phyloP scores from a whole-genome alignment of 2,888 invertebrate genomes.

The Dichetophora obliterata region DNA sequence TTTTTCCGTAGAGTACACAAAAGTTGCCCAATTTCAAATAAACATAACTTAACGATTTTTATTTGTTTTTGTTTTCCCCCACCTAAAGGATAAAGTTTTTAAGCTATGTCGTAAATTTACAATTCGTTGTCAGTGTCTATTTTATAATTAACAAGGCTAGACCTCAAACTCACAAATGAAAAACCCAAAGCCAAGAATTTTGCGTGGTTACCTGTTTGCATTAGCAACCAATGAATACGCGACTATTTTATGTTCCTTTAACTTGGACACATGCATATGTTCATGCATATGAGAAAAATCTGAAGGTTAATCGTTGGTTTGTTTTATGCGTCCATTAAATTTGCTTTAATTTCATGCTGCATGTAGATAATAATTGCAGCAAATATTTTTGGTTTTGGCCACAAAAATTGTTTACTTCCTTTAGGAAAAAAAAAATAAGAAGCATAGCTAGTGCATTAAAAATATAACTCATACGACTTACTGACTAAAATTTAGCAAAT shows the following conservation, averaged over 20 bases:
- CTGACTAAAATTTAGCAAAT: no score
- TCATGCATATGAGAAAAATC: background rate
- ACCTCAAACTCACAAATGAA: background rate
- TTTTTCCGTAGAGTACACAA: no score
- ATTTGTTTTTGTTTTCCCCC: background rate
- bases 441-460: no score
- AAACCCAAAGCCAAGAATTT: background rate
- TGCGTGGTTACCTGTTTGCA: background rate
- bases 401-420: constrained; percentile 9
- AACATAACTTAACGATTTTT: background rate
- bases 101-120: background rate
- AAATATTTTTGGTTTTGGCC: constrained; percentile 4
- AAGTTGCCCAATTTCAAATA: no score
- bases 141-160: background rate
- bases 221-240: background rate
- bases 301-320: background rate
- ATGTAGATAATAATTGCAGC: background rate
- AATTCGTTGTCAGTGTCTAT: constrained; percentile 12
- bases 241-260: background rate
- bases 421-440: background rate
- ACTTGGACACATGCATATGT: background rate
- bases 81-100: background rate
- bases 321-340: background rate
- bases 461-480: no score
- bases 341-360: background rate